Base-by-base conservation (phyloP, 2,888 invertebrate genomes). In the Altica lythri region DNA sequence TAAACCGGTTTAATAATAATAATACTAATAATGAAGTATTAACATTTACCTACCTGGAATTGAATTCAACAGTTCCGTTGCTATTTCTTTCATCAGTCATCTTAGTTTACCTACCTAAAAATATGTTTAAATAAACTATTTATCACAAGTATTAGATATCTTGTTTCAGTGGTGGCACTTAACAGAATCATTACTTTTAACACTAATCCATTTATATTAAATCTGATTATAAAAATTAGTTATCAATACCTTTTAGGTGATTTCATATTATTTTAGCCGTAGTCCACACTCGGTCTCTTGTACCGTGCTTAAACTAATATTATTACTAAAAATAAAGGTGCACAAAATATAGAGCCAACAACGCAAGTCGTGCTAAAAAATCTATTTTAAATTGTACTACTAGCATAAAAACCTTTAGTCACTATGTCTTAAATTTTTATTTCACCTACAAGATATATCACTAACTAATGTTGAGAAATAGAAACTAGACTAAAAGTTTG, bases 271-370 rank as follows among this genome's bases (percentile, higher is more conserved):
- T 2, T 40, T 40, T 40, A 22, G 10, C 22, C 22, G n/a, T 22
- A 25, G n/a, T n/a, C 22, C 18, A 2, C 14, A 40, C 6, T 17
- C n/a, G 17, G 22, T 25, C 22, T 40, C 13, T 40, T 40, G 22
- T 19, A 19, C 19, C 9, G 14, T 19, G 38, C 18, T 40, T 22
- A 10, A 40, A 40, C 40, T 22, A 40, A 40, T 40, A 16, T 34
- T 34, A 34, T 34, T 40, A 10, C 40, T 40, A 40, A 40, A 40
- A 40, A 40, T 40, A 40, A n/a, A 40, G 22, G 14, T 40, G 40
- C 40, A 40, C 40, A 40, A 12, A 22, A 40, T 40, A 40, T 22
- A 19, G 19, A 13, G 40, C 40, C 40, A 40, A 40, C 40, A 17
- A 40, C 40, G 40, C 40, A 40, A 40, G 40, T 40, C 13, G 10